Evolutionary conservation across 2,113 vertebrate genomes (phyloP).

Genomic region (Pavo muticus): DNA sequence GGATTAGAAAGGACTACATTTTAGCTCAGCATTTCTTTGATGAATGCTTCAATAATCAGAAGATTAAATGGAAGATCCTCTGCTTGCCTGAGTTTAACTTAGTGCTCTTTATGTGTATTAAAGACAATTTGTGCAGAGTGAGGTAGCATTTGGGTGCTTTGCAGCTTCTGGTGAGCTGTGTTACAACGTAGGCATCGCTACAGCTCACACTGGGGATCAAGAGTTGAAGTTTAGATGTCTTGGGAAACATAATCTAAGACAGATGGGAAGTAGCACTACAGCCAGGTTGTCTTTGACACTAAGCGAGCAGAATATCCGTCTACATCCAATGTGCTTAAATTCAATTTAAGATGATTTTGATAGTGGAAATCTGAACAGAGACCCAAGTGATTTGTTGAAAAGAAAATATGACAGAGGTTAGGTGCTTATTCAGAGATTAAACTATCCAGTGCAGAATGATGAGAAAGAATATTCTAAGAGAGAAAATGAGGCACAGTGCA

Average conservation of each 20-base stretch:
- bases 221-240: background rate
- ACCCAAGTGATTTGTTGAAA: background rate
- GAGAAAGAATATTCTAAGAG: background rate
- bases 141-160: background rate
- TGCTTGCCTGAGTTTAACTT: background rate
- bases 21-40: background rate
- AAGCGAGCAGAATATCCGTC: background rate
- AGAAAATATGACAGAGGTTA: background rate
- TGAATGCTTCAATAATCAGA: background rate
- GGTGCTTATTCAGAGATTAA: background rate
- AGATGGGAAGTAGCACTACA: background rate
- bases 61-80: background rate
- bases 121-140: background rate
- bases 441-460: background rate
- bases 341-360: background rate
- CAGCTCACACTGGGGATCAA: background rate
- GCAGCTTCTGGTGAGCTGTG: background rate
- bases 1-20: background rate
- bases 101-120: background rate
- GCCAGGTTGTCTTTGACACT: background rate
- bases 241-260: background rate
- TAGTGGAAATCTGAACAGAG: background rate
- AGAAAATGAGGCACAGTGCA: background rate
- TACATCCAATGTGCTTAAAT: background rate
- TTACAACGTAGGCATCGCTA: background rate